A percentile compares a stretch with the other conserved stretches of the same genome.
Conservation (phyloP, 2,113 vertebrate genomes). For the Dermatemys mawii region DNA sequence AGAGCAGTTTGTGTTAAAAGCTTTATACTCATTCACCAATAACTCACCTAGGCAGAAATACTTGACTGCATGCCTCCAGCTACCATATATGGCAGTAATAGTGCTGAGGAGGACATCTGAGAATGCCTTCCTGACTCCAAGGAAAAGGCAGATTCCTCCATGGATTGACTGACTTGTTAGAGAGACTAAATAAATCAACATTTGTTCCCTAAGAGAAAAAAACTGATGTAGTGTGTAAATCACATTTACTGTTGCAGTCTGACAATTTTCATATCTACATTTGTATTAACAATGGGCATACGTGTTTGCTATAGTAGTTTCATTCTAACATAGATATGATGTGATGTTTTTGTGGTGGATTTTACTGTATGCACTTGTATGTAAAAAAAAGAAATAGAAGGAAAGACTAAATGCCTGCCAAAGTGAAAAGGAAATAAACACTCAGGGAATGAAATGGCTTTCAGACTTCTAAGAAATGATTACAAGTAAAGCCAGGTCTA, state of each 20-base stretch:
- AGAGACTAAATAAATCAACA: neutral
- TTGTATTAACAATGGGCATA: conserved; percentile 21
- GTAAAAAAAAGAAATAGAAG: conserved; percentile 29
- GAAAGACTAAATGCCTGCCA: conserved; percentile 28
- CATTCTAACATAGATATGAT: conserved; percentile 7
- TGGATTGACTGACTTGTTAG: neutral
- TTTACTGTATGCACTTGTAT: neutral
- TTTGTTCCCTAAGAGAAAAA: neutral
- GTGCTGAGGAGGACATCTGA: neutral
- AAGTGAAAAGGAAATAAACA: conserved; percentile 11
- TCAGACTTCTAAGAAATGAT: conserved; percentile 35
- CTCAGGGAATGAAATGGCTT: neutral
- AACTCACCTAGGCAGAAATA: neutral
- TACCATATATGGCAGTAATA: neutral
- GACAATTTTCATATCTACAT: neutral
- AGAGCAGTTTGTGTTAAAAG: neutral
- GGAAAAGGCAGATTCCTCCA: neutral
- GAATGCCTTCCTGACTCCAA: neutral
- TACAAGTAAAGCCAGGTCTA: neutral
- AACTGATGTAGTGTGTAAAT: neutral
- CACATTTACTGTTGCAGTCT: neutral
- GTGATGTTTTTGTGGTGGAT: conserved; percentile 7
- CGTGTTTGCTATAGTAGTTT: conserved; percentile 18
- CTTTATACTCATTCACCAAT: neutral
- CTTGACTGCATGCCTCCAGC: neutral